Base-by-base conservation (phyloP, 2,113 vertebrate genomes). In the Naja naja region DNA sequence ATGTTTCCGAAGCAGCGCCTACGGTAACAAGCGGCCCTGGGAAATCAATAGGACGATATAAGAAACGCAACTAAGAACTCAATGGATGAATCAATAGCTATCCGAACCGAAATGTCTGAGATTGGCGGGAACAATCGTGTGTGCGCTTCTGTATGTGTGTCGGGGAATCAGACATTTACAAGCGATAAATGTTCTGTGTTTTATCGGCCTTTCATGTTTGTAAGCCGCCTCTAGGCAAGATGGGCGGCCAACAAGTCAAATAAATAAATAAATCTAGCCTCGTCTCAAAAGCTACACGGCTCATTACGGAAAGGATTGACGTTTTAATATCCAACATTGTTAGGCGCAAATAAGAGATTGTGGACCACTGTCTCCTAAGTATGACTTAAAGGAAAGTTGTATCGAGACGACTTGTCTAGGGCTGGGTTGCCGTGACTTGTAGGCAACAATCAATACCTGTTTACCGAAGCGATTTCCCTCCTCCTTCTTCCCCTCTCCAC, bases 11-110 rank as follows among this genome's bases (percentile, higher is more conserved):
- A 54, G 58, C 90, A 56, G 93, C 5, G 52, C 90, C 93, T 85
- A 25, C 43, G 49, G 86, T 25, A 60, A 56, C 34, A 45, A 58
- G 88, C 16, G 90, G 92, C 12, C 23, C 11, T 8, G 27, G 20
- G 89, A 89, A 95, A 93, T 95, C 94, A 93, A 81, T 95, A 87
- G 88, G 94, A 91, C 92, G 52, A 93, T 91, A 94, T 94, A 91
- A 87, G 88, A 94, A 95, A 94, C 54, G 85, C 58, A 91, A 87
- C 2, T 27, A 45, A 54, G 69, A 91, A 93, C 27, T 93, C 91
- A 91, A 64, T 89, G 81, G 30, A 74, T 52, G 93, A 92, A 95
- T 92, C 96, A 95, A 96, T 93, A 94, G 58, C 60, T 94, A 85
- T 91, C 88, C 85, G 85, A 49, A 34, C 56, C 93, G 52, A 55